phyloP scores from a whole-genome alignment of 2,888 invertebrate species.

The Tipula vernalis region DNA sequence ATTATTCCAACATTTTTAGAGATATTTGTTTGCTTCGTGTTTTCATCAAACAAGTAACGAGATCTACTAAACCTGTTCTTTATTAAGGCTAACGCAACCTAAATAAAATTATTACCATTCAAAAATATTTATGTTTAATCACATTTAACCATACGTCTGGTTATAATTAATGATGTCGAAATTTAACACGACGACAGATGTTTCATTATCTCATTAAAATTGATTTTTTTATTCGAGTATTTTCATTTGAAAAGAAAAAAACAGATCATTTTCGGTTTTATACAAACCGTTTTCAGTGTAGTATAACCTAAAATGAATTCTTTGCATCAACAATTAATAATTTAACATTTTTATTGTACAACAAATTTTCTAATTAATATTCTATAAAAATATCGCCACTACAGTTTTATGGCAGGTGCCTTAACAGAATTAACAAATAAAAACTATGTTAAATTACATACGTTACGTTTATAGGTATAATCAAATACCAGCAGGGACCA shows the following conservation, averaged over 20 bases:
- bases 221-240: neutral
- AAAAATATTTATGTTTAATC: neutral
- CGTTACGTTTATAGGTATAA: neutral
- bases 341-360: neutral
- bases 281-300: neutral
- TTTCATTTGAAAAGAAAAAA: neutral
- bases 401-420: neutral
- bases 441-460: neutral
- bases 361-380: neutral
- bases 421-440: neutral
- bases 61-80: too few species aligned
- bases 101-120: neutral
- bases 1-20: too few species aligned
- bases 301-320: neutral
- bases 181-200: neutral
- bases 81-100: neutral
- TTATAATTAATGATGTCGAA: neutral
- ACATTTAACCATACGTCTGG: neutral
- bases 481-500: neutral
- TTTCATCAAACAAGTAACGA: too few species aligned
- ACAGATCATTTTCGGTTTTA: neutral
- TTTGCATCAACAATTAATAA: neutral
- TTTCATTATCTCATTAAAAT: constrained; percentile 4
- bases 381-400: neutral
- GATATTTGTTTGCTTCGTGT: too few species aligned